Evolutionary conservation across 2,797 vertebrate genomes (phyloP).

Genomic region (Peromyscus attwateri): DNA sequence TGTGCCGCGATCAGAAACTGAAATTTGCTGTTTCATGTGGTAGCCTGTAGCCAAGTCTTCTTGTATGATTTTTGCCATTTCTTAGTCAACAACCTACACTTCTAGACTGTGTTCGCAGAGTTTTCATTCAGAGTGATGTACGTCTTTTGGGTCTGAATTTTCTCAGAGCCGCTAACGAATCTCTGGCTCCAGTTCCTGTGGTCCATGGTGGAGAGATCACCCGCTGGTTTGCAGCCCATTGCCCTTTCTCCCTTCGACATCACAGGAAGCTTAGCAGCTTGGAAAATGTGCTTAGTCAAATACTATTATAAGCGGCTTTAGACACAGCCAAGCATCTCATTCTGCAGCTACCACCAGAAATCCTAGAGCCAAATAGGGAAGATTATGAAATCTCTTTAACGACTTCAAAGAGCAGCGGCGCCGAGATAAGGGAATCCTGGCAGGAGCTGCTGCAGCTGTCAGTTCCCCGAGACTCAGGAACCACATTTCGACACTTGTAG

Average conservation of each 20-base stretch:
- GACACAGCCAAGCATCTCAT: slow-evolving; percentile 71
- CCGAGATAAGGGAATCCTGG: slow-evolving; percentile 85
- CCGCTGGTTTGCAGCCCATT: slow-evolving; percentile 2
- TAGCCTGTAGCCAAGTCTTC: neutral
- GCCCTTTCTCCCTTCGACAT: slow-evolving; percentile 60
- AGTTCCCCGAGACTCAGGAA: slow-evolving; percentile 86
- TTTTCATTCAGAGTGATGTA: slow-evolving; percentile 52
- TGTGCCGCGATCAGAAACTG: slow-evolving; percentile 8
- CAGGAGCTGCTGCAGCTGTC: slow-evolving; percentile 87
- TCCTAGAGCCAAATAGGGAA: slow-evolving; percentile 78
- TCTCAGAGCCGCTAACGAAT: slow-evolving; percentile 58
- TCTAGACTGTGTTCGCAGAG: neutral
- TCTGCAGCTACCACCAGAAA: slow-evolving; percentile 74
- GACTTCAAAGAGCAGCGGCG: slow-evolving; percentile 82
- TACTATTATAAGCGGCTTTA: slow-evolving; percentile 72
- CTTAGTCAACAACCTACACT: neutral
- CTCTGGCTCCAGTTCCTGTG: slow-evolving; percentile 63
- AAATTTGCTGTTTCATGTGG: slow-evolving; percentile 56
- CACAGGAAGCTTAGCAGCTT: slow-evolving; percentile 60
- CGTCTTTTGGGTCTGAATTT: slow-evolving; percentile 64
- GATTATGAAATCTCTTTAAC: slow-evolving; percentile 83
- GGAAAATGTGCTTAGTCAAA: slow-evolving; percentile 71
- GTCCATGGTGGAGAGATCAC: slow-evolving; percentile 78
- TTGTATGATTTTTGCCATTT: slow-evolving; percentile 31
- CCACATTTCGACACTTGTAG: slow-evolving; percentile 88